A percentile compares a stretch with the other conserved stretches of the same genome.
These are phyloP conservation scores for Cyprinodon diabolis DNA, from an alignment of 2,797 vertebrate genomes.

Conservation along the genomic window DNA sequence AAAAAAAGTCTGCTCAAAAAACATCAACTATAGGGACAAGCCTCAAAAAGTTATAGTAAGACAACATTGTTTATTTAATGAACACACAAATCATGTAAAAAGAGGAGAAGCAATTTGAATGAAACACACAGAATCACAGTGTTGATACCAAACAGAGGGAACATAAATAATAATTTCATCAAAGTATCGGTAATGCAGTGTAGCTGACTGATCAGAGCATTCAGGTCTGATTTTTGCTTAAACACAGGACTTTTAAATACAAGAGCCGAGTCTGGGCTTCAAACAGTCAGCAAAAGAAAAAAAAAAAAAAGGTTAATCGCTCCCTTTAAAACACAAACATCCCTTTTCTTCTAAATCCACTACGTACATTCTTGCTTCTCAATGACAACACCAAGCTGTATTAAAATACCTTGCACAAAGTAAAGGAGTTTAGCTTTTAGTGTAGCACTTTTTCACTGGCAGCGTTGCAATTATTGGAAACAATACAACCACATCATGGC, in stretches of 20 bases:
- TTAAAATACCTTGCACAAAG: slow-evolving; percentile 35
- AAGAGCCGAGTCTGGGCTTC: slow-evolving; percentile 40
- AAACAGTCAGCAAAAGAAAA: slow-evolving; percentile 30
- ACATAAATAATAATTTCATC: slow-evolving; percentile 76
- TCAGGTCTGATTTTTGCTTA: slow-evolving; percentile 62
- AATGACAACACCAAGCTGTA: slow-evolving; percentile 33
- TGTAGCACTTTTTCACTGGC: slow-evolving; percentile 16
- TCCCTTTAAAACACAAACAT: slow-evolving; percentile 44
- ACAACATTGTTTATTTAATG: slow-evolving; percentile 84
- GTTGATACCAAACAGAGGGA: slow-evolving; percentile 82
- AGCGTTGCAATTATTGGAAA: slow-evolving; percentile 21
- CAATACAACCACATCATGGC: slow-evolving; percentile 31
- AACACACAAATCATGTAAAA: slow-evolving; percentile 85
- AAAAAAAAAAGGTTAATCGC: slow-evolving; percentile 20
- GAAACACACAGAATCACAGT: slow-evolving; percentile 83
- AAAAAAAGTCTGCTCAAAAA: neutral
- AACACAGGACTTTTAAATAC: slow-evolving; percentile 69
- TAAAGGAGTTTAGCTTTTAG: slow-evolving; percentile 30
- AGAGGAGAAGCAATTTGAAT: slow-evolving; percentile 77
- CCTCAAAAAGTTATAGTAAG: slow-evolving; percentile 61
- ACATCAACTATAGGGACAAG: neutral
- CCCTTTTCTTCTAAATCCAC: slow-evolving; percentile 37
- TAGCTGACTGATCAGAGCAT: slow-evolving; percentile 72
- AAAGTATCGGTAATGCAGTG: slow-evolving; percentile 70
- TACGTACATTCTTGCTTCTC: slow-evolving; percentile 60